Evolutionary conservation across 2,113 vertebrate species (phyloP).

Genomic region (Melozone crissalis): DNA sequence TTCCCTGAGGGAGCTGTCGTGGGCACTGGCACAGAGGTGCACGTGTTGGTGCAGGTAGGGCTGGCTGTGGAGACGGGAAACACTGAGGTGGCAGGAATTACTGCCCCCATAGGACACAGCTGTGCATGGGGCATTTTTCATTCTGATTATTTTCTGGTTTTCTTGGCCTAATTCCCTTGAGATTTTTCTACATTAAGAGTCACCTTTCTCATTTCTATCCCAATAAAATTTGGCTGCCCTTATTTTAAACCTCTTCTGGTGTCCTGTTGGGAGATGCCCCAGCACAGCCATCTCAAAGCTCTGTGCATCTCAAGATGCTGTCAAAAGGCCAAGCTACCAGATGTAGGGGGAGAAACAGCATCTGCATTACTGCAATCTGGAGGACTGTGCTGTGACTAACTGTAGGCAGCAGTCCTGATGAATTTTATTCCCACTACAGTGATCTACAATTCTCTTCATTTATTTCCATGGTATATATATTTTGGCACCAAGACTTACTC

Average conservation of each 20-base stretch:
- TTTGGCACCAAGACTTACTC: neutral
- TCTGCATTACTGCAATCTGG: neutral
- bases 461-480: neutral
- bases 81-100: neutral
- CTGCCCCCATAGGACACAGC: fast-evolving
- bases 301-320: neutral
- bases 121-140: fast-evolving
- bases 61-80: neutral
- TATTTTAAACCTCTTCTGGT: neutral
- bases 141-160: neutral
- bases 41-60: fast-evolving
- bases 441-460: neutral
- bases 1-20: neutral
- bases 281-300: neutral
- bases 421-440: neutral
- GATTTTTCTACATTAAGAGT: neutral
- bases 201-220: neutral
- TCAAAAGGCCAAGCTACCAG: neutral
- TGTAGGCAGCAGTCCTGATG: neutral
- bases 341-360: neutral
- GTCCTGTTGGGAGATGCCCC: neutral
- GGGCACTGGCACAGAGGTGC: fast-evolving
- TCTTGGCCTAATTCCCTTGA: neutral
- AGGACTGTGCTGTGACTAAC: neutral
- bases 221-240: neutral